Evolutionary conservation across 2,113 vertebrate species (phyloP), one percentile per base, ranked within the genome.

Genomic region (Falco punctatus): DNA sequence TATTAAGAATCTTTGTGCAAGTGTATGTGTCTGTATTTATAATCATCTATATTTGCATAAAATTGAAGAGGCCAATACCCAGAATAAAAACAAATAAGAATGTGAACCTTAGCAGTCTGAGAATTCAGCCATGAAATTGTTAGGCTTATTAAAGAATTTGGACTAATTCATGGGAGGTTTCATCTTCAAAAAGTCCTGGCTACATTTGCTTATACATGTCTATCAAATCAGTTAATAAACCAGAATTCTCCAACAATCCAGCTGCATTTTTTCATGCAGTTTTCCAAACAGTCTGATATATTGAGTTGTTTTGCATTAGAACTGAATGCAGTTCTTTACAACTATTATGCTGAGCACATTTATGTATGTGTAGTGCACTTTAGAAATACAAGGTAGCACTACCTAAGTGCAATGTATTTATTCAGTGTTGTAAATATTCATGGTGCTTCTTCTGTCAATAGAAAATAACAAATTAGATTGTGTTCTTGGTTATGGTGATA

Each of bases 391-490:
- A 82, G 52, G 71, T 85, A 91, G 62, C 67, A 67, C 78, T 81
- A 52, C 33, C 71, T 70, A 95, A 87, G 81, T 73, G 83, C 30
- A 82, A 71, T 64, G 20, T 71, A 71, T 90, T 87, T 91, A 90
- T 94, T 87, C 88, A 80, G 32, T 6, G 40, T 40, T 86, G 81
- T 84, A 93, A 95, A 93, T 96, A 95, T 96, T 93, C 90, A 88
- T 81, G 18, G 26, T 58, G 49, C 61, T 87, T 94, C 81, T 77
- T 79, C 70, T 82, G 86, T 90, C 94, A 94, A 77, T 90, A 91
- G 54, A 91, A 95, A 92, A 89, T 80, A 96, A 90, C 66, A 72
- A 82, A 87, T 85, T 82, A 67, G 73, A 73, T 82, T 88, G 81
- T 87, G 77, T 38, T 91, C 74, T 82, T 94, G 79, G 74, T 77